Percentiles rank a stretch among this genome's conserved stretches.
Conservation (phyloP, 2,797 vertebrate species). For the Cossypha niveicapilla region DNA sequence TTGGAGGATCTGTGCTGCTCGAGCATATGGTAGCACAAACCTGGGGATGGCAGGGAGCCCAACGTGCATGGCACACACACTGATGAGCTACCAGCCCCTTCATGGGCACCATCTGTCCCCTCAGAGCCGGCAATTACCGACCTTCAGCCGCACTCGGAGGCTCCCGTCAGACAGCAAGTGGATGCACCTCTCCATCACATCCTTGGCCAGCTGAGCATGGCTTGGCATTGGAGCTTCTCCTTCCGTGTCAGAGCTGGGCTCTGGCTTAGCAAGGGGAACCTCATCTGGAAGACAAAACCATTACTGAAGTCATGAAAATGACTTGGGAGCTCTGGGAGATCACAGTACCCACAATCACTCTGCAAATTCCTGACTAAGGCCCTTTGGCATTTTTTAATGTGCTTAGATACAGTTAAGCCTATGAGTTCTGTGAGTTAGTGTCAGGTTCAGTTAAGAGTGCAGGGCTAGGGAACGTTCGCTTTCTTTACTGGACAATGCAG, state of each 20-base stretch:
- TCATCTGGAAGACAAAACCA: constrained; percentile 58
- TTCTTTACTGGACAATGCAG: background rate
- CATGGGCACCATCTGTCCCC: background rate
- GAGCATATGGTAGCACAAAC: background rate
- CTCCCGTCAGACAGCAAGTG: constrained; percentile 84
- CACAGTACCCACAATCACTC: background rate
- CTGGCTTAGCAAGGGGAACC: background rate
- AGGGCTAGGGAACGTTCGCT: background rate
- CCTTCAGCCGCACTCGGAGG: constrained; percentile 86
- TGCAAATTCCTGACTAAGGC: background rate
- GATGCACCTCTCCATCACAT: constrained; percentile 87
- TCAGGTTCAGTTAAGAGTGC: background rate
- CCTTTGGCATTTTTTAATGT: background rate
- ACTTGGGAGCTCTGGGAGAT: background rate
- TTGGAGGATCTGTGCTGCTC: background rate
- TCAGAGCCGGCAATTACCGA: background rate
- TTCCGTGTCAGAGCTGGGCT: constrained; percentile 6
- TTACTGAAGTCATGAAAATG: background rate
- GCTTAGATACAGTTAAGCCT: background rate
- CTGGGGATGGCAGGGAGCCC: background rate
- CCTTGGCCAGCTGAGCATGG: constrained; percentile 82
- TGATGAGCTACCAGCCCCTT: background rate
- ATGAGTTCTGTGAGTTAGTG: background rate
- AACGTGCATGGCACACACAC: rapidly evolving
- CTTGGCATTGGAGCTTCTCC: constrained; percentile 76